A percentile compares a stretch with the other conserved stretches of the same genome.
phyloP scores from a whole-genome alignment of 2,888 invertebrate species.

The Nomada ferruginata region DNA sequence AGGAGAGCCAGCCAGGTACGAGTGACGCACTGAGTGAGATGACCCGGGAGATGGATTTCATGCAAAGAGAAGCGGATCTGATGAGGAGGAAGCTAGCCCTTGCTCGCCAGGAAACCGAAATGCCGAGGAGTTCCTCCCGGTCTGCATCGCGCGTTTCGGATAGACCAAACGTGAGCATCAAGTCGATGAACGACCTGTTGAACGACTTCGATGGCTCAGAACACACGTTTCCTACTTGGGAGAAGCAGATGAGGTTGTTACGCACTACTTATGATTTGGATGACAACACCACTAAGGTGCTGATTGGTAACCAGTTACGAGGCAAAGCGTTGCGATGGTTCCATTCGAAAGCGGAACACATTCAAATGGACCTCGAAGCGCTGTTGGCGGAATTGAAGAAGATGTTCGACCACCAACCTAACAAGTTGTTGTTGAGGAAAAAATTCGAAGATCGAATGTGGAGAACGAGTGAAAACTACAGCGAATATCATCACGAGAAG shows the following conservation, averaged over 20 bases:
- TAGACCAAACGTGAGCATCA: neutral
- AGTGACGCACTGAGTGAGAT: neutral
- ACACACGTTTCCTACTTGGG: neutral
- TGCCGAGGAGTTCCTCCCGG: neutral
- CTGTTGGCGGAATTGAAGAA: slow-evolving; percentile 3
- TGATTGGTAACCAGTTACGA: neutral
- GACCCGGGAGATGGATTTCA: neutral
- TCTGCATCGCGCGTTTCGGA: neutral
- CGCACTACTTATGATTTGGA: neutral
- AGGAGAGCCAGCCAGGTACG: no score
- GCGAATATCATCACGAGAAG: slow-evolving; percentile 25
- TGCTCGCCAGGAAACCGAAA: neutral
- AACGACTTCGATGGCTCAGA: neutral
- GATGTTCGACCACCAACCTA: slow-evolving; percentile 21
- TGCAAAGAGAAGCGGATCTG: neutral
- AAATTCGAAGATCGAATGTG: slow-evolving; percentile 27
- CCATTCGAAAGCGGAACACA: neutral
- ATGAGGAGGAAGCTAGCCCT: neutral
- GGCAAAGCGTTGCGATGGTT: slow-evolving; percentile 1
- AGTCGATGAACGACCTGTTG: neutral
- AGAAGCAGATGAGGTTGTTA: neutral
- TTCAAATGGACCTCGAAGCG: neutral
- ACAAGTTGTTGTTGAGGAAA: slow-evolving; percentile 4
- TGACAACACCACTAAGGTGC: neutral
- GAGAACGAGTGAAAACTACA: slow-evolving; percentile 2